Evolutionary conservation across 64 coral and sea anemone species (phyloP).

Genomic region (Pocillopora damicornis): DNA sequence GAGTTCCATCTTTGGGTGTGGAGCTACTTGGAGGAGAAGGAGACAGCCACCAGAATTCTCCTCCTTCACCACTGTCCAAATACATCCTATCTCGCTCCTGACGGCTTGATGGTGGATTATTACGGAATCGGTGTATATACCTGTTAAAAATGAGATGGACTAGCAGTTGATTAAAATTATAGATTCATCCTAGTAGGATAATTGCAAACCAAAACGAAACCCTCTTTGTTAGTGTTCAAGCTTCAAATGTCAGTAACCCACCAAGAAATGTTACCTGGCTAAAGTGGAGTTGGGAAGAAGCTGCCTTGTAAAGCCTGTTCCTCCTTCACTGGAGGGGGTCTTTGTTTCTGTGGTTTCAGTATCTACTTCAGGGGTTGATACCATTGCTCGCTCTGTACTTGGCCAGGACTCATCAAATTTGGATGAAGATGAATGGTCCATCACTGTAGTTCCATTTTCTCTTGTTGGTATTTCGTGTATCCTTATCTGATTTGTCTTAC

Average conservation of each 20-base stretch:
- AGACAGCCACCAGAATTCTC: slow-evolving; percentile 76
- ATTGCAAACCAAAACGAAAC: too few species aligned
- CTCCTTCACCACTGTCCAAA: slow-evolving; percentile 57
- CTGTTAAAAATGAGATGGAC: slow-evolving; percentile 11
- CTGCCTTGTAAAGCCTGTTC: neutral
- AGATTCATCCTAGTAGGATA: too few species aligned
- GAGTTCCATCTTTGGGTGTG: slow-evolving; percentile 63
- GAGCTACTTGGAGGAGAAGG: slow-evolving; percentile 71
- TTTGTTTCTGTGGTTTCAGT: slow-evolving; percentile 40
- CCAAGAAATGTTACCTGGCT: slow-evolving; percentile 24
- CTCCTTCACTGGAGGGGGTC: slow-evolving; percentile 30
- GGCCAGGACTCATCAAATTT: slow-evolving; percentile 93
- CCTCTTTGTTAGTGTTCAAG: too few species aligned
- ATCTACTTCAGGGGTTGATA: slow-evolving; percentile 70
- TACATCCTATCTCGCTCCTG: slow-evolving; percentile 52
- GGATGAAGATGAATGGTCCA: slow-evolving; percentile 70
- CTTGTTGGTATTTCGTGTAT: slow-evolving; percentile 86
- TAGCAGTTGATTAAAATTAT: too few species aligned
- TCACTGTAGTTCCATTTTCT: slow-evolving; percentile 69
- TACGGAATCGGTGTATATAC: slow-evolving; percentile 82
- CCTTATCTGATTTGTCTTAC: slow-evolving; percentile 45
- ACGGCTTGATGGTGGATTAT: slow-evolving; percentile 69
- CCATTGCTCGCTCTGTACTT: slow-evolving; percentile 62
- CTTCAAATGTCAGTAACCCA: too few species aligned
- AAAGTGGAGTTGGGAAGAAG: slow-evolving; percentile 66